phyloP scores from a whole-genome alignment of 2,888 invertebrate genomes.

The Gibbula magus region DNA sequence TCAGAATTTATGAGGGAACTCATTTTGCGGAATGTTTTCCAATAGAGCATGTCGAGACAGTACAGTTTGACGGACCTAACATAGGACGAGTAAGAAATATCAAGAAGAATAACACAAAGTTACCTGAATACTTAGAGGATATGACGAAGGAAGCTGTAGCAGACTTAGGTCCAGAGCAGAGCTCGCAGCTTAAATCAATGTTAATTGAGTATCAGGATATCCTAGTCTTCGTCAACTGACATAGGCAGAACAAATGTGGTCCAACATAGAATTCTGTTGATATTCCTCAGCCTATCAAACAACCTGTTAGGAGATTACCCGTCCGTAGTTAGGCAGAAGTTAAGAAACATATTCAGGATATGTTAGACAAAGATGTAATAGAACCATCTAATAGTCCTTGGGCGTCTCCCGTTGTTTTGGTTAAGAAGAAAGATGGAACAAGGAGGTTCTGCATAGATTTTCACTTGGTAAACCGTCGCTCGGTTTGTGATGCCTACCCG shows the following conservation, averaged over 20 bases:
- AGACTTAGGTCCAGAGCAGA: neutral
- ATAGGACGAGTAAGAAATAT: too few relatives aligned
- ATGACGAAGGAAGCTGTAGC: neutral
- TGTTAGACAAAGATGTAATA: conserved; percentile 24
- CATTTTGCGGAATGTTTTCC: too few relatives aligned
- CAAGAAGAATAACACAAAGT: neutral
- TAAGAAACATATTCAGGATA: conserved; percentile 5
- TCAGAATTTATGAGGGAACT: too few relatives aligned
- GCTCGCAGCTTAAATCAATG: neutral
- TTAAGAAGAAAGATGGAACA: conserved; percentile 20
- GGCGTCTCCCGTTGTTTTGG: neutral
- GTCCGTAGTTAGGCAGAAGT: neutral
- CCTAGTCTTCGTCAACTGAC: neutral
- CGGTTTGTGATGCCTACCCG: conserved; percentile 16
- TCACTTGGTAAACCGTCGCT: conserved; percentile 11
- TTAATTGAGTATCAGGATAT: neutral
- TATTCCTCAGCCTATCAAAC: conserved; percentile 10
- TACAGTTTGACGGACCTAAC: too few relatives aligned
- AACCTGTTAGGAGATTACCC: neutral
- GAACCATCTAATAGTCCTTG: conserved; percentile 32
- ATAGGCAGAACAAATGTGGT: conserved; percentile 11
- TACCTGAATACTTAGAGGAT: neutral
- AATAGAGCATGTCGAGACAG: too few relatives aligned
- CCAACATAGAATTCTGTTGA: conserved; percentile 11
- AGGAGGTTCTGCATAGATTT: conserved; percentile 27